These are phyloP conservation scores for Dryadula phaetusa DNA, from an alignment of 2,888 invertebrate genomes.

Conservation along the genomic window DNA sequence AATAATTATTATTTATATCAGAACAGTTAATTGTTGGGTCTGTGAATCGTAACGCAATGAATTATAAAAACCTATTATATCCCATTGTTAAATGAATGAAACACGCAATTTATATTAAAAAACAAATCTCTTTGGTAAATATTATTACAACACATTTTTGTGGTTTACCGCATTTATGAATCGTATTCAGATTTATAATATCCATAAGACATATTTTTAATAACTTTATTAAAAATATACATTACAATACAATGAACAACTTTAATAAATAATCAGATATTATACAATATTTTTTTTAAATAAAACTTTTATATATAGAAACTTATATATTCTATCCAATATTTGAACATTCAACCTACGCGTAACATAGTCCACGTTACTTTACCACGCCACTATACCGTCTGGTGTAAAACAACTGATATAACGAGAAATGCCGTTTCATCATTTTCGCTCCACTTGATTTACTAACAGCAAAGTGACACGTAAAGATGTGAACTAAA, in stretches of 20 bases:
- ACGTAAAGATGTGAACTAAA: slow-evolving; percentile 15
- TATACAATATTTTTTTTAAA: not conserved
- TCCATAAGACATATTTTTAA: slow-evolving; percentile 1
- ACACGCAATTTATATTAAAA: not conserved
- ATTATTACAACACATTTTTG: slow-evolving; percentile 15
- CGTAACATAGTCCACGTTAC: too few species aligned
- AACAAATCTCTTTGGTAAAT: slow-evolving; percentile 4
- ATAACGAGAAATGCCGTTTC: slow-evolving; percentile 12
- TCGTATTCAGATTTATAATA: slow-evolving; percentile 2
- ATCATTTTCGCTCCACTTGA: slow-evolving; percentile 12
- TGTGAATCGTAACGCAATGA: not conserved
- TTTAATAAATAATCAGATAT: not conserved
- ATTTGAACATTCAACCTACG: not conserved
- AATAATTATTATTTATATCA: not conserved
- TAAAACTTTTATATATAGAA: too few species aligned
- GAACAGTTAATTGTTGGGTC: not conserved
- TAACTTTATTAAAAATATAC: not conserved
- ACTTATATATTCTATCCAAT: too few species aligned
- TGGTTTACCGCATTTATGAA: slow-evolving; percentile 18
- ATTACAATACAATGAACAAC: not conserved
- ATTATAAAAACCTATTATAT: not conserved
- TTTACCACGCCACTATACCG: not conserved
- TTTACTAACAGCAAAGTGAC: slow-evolving; percentile 11
- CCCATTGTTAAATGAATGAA: slow-evolving; percentile 6
- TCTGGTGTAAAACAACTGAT: not conserved